These are phyloP conservation scores for Ruditapes philippinarum DNA, from an alignment of 1,140 invertebrate genomes.

Conservation along the genomic window DNA sequence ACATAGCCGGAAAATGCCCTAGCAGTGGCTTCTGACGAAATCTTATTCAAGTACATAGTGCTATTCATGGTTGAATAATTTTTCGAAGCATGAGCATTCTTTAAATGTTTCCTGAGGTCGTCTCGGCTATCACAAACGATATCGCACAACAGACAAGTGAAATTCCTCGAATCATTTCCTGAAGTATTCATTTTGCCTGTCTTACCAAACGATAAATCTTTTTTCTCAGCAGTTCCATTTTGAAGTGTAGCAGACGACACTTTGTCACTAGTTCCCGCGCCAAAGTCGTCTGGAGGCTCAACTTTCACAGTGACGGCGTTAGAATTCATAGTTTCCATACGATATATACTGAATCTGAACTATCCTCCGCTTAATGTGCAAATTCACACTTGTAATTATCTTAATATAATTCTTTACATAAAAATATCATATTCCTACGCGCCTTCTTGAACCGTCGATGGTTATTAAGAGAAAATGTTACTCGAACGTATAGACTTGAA, in stretches of 20 bases:
- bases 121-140: constrained; percentile 37
- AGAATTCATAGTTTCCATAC: constrained; percentile 26
- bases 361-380: not conserved
- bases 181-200: not conserved
- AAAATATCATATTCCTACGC: not conserved
- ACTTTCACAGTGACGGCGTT: constrained; percentile 39
- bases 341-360: not conserved
- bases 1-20: constrained; percentile 30
- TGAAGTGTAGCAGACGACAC: not conserved
- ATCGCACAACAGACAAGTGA: constrained; percentile 55
- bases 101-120: constrained; percentile 41
- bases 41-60: not conserved
- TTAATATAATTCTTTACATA: not conserved
- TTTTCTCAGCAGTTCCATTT: not conserved
- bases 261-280: not conserved
- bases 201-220: not conserved
- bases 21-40: not conserved
- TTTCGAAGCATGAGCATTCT: constrained; percentile 32
- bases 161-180: constrained; percentile 18
- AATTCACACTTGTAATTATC: not conserved
- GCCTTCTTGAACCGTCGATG: not conserved
- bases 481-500: not conserved
- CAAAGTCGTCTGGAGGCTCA: constrained; percentile 51
- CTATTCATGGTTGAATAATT: not conserved
- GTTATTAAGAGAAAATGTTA: not conserved